phyloP scores from a whole-genome alignment of 2,888 invertebrate species.

The Rhamphomyia laevipes region DNA sequence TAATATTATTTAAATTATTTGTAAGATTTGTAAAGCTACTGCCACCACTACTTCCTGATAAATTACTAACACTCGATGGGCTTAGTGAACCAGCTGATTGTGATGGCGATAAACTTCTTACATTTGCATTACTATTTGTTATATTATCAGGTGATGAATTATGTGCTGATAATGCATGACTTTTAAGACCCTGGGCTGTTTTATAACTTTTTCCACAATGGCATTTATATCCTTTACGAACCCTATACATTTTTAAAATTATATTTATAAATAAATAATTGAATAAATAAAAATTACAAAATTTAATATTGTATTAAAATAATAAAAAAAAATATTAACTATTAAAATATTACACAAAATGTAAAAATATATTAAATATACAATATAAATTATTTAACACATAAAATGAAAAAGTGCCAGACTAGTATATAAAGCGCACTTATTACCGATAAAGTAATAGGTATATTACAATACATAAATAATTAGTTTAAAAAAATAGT shows the following conservation, averaged over 20 bases:
- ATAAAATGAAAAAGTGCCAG: too few relatives aligned
- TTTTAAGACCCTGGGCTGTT: constrained; percentile 65
- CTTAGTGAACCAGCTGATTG: constrained; percentile 36
- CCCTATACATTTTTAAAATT: constrained; percentile 44
- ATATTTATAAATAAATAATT: neutral
- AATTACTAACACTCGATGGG: constrained; percentile 37
- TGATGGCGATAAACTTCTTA: constrained; percentile 33
- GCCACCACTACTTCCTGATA: constrained; percentile 36
- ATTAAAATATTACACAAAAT: too few relatives aligned
- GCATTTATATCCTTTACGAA: constrained; percentile 69
- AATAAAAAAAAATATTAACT: constrained; percentile 10
- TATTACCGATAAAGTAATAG: too few relatives aligned
- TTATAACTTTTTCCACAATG: constrained; percentile 80
- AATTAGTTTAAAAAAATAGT: too few relatives aligned
- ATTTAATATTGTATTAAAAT: neutral
- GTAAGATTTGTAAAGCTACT: constrained; percentile 15
- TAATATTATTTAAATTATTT: constrained; percentile 3
- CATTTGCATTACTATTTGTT: constrained; percentile 16
- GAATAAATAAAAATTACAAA: constrained; percentile 7
- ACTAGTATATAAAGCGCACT: too few relatives aligned
- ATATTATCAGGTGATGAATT: constrained; percentile 32
- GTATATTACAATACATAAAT: too few relatives aligned
- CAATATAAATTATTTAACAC: too few relatives aligned
- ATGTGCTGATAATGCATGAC: constrained; percentile 45
- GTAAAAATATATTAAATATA: too few relatives aligned